Evolutionary conservation across 2,113 vertebrate species (phyloP), one percentile per base, ranked within the genome.

Genomic region (Lutjanus erythropterus): DNA sequence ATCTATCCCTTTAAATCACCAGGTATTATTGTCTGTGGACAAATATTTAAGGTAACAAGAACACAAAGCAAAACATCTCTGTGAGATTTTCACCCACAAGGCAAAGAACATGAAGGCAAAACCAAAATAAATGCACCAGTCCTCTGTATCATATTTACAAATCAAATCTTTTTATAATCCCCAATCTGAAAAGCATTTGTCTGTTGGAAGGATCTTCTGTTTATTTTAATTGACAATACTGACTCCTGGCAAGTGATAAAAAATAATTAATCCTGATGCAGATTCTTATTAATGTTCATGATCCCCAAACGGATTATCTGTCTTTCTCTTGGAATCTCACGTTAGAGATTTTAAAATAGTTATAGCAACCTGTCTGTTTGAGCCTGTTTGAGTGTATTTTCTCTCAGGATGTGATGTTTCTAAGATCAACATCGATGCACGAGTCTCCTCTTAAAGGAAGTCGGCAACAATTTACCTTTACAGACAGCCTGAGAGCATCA

Each of bases 391-490:
- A 19, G 14, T 42, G n/a, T n/a, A n/a, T 46, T 81, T 16, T 37
- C 10, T 44, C 52, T 21, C 31, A 37, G 10, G 21, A 0, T 53
- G 44, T 65, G 47, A 49, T 9, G 21, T 81, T 72, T 41, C n/a
- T 47, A 15, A 37, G 47, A 71, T 77, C 23, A 66, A 65, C 53
- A 71, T 12, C 10, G 15, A 59, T 53, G 11, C n/a, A 74, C 35
- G 0, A 62, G 56, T 59, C 47, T 56, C 62, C 50, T 74, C 29
- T 47, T 35, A 46, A 60, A 71, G 53, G 53, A 74, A 78, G 33
- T 79, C 64, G 19, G 41, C 55, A 46, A 47, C 6, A n/a, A 41
- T 69, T 83, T 68, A 86, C 68, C 75, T 81, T 78, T 18, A 14
- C 52, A 52, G 71, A 29, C 53, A 75, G 68, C 55, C 69, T 6